These are phyloP conservation scores for Gastracanthus pulcherrimus DNA, from an alignment of 2,888 invertebrate genomes.

Conservation along the genomic window DNA sequence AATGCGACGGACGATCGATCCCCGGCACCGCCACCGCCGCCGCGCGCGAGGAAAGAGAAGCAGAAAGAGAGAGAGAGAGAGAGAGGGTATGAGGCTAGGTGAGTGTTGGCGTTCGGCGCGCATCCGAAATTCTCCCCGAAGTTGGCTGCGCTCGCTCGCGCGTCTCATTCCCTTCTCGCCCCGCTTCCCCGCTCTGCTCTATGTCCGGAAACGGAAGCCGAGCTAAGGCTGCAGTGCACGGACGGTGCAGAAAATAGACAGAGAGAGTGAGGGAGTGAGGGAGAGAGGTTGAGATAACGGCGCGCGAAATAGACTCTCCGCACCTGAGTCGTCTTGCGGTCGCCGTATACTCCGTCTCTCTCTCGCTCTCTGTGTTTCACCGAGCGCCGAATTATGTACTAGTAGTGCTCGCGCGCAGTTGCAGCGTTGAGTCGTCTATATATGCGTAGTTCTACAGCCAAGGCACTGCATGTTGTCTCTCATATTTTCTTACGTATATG, in stretches of 20 bases:
- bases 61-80: neutral
- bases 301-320: conserved; percentile 8
- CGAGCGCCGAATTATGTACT: conserved; percentile 28
- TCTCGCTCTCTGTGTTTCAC: neutral
- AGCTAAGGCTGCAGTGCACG: neutral
- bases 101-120: neutral
- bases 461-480: too few species aligned
- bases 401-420: neutral
- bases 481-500: too few species aligned
- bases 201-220: neutral
- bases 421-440: too few species aligned
- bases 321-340: conserved; percentile 17
- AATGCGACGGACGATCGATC: conserved; percentile 12
- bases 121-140: neutral
- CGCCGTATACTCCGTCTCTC: too few species aligned
- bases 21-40: neutral
- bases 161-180: neutral
- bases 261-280: neutral
- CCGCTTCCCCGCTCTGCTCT: neutral
- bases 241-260: neutral
- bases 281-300: neutral
- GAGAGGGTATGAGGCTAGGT: too few species aligned
- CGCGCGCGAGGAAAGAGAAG: neutral
- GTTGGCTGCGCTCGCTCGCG: neutral
- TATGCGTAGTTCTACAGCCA: too few species aligned